Conservation (phyloP, 2,888 invertebrate genomes). For the Mystacides longicornis region DNA sequence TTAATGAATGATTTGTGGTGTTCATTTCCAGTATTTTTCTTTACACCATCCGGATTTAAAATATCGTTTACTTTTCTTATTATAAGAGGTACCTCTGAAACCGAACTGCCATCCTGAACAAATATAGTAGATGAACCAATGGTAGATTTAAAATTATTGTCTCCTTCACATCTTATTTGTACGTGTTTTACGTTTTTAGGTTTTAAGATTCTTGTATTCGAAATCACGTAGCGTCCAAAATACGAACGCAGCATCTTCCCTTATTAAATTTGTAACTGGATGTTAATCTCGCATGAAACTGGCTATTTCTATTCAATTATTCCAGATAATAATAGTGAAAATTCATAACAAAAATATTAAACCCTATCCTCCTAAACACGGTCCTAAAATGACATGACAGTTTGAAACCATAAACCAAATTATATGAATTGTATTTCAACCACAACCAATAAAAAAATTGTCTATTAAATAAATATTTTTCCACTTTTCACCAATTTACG, state of each 20-base stretch:
- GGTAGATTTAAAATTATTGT: constrained; percentile 10
- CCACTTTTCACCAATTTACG: too few relatives aligned
- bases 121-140: constrained; percentile 31
- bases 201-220: background rate
- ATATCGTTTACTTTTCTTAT: constrained; percentile 48
- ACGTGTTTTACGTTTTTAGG: background rate
- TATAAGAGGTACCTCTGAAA: constrained; percentile 61
- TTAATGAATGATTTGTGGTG: constrained; percentile 29
- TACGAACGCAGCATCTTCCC: background rate
- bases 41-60: constrained; percentile 29
- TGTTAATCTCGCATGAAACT: too few relatives aligned
- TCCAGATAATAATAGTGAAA: too few relatives aligned
- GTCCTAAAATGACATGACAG: too few relatives aligned
- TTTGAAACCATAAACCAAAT: too few relatives aligned
- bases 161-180: constrained; percentile 10
- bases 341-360: too few relatives aligned
- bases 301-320: too few relatives aligned
- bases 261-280: too few relatives aligned
- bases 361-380: too few relatives aligned
- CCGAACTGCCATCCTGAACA: constrained; percentile 58
- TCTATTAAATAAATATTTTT: too few relatives aligned
- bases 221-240: constrained; percentile 1
- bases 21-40: constrained; percentile 6
- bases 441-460: too few relatives aligned
- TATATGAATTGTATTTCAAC: too few relatives aligned